These are phyloP conservation scores for Galaxea fascicularis DNA, from an alignment of 92 coral and sea anemone genomes.

Conservation along the genomic window DNA sequence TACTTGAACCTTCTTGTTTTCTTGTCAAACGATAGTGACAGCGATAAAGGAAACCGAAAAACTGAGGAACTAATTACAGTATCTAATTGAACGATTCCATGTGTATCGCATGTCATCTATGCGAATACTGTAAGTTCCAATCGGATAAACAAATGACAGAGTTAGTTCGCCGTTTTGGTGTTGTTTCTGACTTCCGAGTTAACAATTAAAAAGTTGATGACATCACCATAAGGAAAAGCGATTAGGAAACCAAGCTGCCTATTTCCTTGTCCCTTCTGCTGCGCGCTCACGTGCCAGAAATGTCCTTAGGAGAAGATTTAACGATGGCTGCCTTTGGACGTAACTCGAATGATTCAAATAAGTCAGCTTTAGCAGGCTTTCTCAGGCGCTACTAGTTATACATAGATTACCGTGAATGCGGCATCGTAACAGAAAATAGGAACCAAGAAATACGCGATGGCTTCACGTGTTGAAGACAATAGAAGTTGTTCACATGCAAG, in stretches of 20 bases:
- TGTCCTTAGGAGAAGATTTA: too few species aligned
- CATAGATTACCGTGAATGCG: not conserved
- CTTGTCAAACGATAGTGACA: not conserved
- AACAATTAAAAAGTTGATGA: not conserved
- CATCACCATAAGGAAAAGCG: too few species aligned
- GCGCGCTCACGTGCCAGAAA: too few species aligned
- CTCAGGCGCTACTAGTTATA: not conserved
- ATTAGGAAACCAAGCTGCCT: too few species aligned
- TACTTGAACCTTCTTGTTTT: not conserved
- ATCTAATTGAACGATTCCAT: not conserved
- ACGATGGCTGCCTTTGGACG: not conserved
- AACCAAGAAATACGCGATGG: not conserved
- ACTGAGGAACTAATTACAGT: not conserved
- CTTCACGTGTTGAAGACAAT: too few species aligned
- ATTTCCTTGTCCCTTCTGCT: too few species aligned
- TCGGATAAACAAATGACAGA: not conserved
- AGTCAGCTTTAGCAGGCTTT: not conserved
- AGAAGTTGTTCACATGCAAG: not conserved
- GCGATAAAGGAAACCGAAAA: not conserved
- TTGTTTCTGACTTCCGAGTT: not conserved
- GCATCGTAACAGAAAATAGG: not conserved
- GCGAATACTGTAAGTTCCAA: not conserved
- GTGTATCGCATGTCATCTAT: not conserved
- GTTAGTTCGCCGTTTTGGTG: not conserved
- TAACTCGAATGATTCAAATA: not conserved